phyloP scores from a whole-genome alignment of 1,140 invertebrate genomes.

The Bombus breviceps region DNA sequence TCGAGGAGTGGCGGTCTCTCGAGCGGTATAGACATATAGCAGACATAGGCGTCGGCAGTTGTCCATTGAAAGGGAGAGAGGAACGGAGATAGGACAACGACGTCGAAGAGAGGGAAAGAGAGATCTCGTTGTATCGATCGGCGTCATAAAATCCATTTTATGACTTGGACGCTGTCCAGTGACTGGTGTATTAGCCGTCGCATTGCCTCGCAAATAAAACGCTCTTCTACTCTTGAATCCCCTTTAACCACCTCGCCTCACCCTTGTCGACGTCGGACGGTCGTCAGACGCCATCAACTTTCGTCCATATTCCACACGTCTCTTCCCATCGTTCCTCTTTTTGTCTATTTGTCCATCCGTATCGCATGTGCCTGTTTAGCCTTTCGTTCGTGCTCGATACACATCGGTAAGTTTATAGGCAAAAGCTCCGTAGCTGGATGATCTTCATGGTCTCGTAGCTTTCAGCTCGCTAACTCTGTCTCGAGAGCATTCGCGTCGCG shows the following conservation, averaged over 20 bases:
- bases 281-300: slow-evolving; percentile 70
- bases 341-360: slow-evolving; percentile 28
- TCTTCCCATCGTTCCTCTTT: slow-evolving; percentile 32
- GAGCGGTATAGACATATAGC: slow-evolving; percentile 49
- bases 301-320: slow-evolving; percentile 61
- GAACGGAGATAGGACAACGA: slow-evolving; percentile 58
- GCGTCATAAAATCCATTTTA: slow-evolving; percentile 82
- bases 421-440: slow-evolving; percentile 48
- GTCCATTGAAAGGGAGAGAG: slow-evolving; percentile 44
- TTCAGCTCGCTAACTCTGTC: neutral
- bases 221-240: slow-evolving; percentile 78
- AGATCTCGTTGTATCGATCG: slow-evolving; percentile 81
- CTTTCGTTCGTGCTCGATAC: slow-evolving; percentile 40
- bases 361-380: slow-evolving; percentile 31
- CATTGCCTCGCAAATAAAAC: slow-evolving; percentile 78
- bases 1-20: slow-evolving; percentile 48
- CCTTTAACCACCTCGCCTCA: slow-evolving; percentile 67
- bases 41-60: slow-evolving; percentile 58
- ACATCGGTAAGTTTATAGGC: slow-evolving; percentile 56
- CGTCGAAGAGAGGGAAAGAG: slow-evolving; percentile 71
- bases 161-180: slow-evolving; percentile 83
- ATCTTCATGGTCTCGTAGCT: slow-evolving; percentile 55
- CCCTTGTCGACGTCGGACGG: slow-evolving; percentile 64
- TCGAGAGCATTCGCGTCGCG: neutral
- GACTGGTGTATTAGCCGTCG: slow-evolving; percentile 81